Base-by-base conservation (phyloP, 2,797 vertebrate genomes). In the Enteromius fasciolatus region DNA sequence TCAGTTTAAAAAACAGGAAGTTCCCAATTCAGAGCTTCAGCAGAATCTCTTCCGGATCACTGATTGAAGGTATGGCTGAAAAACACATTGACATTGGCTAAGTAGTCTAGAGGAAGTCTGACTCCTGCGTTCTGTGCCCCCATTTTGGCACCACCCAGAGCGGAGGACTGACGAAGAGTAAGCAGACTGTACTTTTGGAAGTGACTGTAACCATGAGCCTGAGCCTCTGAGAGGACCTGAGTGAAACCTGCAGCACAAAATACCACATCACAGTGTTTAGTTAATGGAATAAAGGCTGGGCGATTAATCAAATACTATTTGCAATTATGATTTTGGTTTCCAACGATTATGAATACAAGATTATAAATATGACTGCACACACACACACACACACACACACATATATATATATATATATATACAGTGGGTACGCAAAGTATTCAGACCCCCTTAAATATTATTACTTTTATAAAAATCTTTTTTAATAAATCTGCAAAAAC, bases 171-270 rank as follows among this genome's bases (percentile, higher is more conserved):
- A 54, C 20, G 87, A 81, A 97, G 87, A 80, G 74, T 91, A 87
- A 99, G 88, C 68, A 99, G 94, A 87, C 95, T 96, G 92, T 98
- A 97, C 54, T 92, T 87, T 31, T 76, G 90, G 90, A 97, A 96
- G 81, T 76, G 52, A 10, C 82, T 90, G 4, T 66, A 84, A 0
- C 85, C 88, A 28, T 89, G 86, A 2, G 88, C 82, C 1, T 86
- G 90, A 0, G 93, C 92, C 78, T 85, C 63, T 0, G 88, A 83
- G 84, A 99, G 87, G 2, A 94, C 94, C 61, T 77, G 84, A 1
- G 94, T 86, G 89, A 99, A 99, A 25, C 97, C 97, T 98, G 81
- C 0, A 57, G 41, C 18, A 77, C 11, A 76, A 74, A 31, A 83
- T 63, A 57, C 73, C 79, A 76, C 67, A 84, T 66, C 48, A 73